Evolutionary conservation across 2,888 invertebrate genomes (phyloP).

Genomic region (Hybos culiciformis): DNA sequence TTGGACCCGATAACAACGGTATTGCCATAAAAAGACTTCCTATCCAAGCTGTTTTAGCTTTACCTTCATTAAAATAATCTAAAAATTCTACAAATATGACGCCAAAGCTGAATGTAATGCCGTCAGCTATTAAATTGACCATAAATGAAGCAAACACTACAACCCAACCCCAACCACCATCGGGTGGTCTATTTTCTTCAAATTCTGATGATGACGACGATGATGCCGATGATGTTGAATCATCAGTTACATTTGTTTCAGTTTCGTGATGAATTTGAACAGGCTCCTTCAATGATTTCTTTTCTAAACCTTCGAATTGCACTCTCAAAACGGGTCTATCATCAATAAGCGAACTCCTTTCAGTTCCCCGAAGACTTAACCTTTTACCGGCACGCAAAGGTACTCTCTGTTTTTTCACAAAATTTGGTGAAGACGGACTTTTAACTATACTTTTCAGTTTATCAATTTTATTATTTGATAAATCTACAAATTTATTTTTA

Average conservation of each 20-base stretch:
- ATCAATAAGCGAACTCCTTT: background rate
- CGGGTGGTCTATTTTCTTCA: conserved; percentile 60
- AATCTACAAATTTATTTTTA: conserved; percentile 9
- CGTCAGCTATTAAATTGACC: conserved; percentile 83
- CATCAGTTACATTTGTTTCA: background rate
- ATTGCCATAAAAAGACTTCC: conserved; percentile 84
- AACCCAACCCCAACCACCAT: conserved; percentile 91
- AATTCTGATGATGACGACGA: conserved; percentile 44
- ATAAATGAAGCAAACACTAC: conserved; percentile 79
- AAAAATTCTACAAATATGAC: conserved; percentile 76
- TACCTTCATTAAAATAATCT: conserved; percentile 69
- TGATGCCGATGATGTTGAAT: conserved; percentile 26
- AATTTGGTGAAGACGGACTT: background rate
- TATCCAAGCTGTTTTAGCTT: conserved; percentile 80
- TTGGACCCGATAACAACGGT: conserved; percentile 73
- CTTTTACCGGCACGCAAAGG: background rate
- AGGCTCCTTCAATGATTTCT: background rate
- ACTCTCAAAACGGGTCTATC: conserved; percentile 42
- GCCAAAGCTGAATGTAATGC: conserved; percentile 84
- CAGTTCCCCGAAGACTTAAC: background rate
- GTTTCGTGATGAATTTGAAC: background rate
- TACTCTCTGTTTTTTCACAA: conserved; percentile 9
- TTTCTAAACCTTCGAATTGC: conserved; percentile 35
- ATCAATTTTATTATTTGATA: conserved; percentile 2
- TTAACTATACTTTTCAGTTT: background rate